phyloP scores from a whole-genome alignment of 2,113 vertebrate species.

The Nothoprocta pentlandii region DNA sequence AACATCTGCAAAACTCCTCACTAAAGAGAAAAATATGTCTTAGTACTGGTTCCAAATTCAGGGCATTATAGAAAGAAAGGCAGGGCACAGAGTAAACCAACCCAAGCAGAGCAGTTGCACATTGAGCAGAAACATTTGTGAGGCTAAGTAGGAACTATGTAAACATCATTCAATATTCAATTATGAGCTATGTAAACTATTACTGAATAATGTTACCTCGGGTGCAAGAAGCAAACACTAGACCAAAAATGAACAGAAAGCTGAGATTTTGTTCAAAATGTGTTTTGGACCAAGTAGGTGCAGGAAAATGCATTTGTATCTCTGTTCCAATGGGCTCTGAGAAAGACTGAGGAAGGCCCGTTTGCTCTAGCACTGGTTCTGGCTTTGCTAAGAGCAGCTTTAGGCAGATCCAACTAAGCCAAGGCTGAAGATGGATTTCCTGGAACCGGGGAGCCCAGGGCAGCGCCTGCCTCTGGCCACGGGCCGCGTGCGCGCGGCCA shows the following conservation, averaged over 20 bases:
- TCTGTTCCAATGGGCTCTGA: not conserved
- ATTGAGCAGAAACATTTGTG: not conserved
- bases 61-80: not conserved
- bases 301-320: not conserved
- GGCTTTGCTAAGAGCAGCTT: not conserved
- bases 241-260: not conserved
- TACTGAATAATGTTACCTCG: too few species aligned
- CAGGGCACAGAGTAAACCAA: not conserved
- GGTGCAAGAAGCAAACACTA: not conserved
- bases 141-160: not conserved
- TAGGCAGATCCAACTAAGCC: not conserved
- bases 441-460: not conserved
- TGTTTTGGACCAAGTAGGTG: not conserved
- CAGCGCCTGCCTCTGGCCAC: rapidly evolving
- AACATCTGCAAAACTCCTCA: not conserved
- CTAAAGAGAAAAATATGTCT: not conserved
- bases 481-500: rapidly evolving
- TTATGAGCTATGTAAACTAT: too few species aligned
- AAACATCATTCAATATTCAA: not conserved
- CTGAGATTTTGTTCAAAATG: not conserved
- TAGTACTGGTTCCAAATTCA: not conserved
- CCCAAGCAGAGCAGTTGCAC: not conserved
- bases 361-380: not conserved
- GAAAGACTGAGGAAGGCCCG: not conserved
- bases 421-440: not conserved